A percentile compares a stretch with the other conserved stretches of the same genome.
Evolutionary conservation across 2,888 invertebrate genomes (phyloP).

Genomic region (Bombylius discolor): DNA sequence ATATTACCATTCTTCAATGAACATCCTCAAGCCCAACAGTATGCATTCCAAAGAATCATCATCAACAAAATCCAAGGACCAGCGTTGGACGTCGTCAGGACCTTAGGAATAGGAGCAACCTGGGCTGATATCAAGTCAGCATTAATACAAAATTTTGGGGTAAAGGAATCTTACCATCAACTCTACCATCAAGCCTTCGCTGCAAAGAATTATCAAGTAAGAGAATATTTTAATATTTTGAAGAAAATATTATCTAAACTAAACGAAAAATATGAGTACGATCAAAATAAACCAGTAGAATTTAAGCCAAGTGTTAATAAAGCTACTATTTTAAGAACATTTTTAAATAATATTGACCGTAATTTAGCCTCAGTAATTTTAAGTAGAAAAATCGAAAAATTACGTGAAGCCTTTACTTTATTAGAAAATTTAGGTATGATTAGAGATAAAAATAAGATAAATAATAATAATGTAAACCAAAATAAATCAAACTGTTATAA

Average conservation of each 20-base stretch:
- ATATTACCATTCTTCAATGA: no score
- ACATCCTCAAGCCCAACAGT: slow-evolving; percentile 5
- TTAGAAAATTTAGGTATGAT: slow-evolving; percentile 10
- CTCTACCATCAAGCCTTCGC: slow-evolving; percentile 6
- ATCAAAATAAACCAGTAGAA: slow-evolving; percentile 8
- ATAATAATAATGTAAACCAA: background rate
- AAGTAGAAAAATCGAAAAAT: slow-evolving; percentile 8
- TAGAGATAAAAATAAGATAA: no score
- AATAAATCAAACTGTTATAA: no score
- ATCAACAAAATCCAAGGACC: slow-evolving; percentile 13
- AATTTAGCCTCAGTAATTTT: slow-evolving; percentile 8
- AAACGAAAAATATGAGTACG: slow-evolving; percentile 11
- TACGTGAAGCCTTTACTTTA: slow-evolving; percentile 10
- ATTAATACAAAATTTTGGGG: slow-evolving; percentile 12
- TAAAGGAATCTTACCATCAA: slow-evolving; percentile 11
- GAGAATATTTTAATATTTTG: slow-evolving; percentile 10
- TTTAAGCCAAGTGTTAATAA: slow-evolving; percentile 11
- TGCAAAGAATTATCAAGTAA: slow-evolving; percentile 8
- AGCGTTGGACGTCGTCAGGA: slow-evolving; percentile 13
- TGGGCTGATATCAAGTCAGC: slow-evolving; percentile 10
- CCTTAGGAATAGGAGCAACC: slow-evolving; percentile 7
- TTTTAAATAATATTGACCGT: slow-evolving; percentile 9
- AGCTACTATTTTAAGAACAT: slow-evolving; percentile 12
- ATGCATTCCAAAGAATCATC: slow-evolving; percentile 13
- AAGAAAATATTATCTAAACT: slow-evolving; percentile 12